Evolutionary conservation across 1,140 invertebrate genomes (phyloP), one percentile per base, ranked within the genome.

Genomic region (Aporrectodea caliginosa): DNA sequence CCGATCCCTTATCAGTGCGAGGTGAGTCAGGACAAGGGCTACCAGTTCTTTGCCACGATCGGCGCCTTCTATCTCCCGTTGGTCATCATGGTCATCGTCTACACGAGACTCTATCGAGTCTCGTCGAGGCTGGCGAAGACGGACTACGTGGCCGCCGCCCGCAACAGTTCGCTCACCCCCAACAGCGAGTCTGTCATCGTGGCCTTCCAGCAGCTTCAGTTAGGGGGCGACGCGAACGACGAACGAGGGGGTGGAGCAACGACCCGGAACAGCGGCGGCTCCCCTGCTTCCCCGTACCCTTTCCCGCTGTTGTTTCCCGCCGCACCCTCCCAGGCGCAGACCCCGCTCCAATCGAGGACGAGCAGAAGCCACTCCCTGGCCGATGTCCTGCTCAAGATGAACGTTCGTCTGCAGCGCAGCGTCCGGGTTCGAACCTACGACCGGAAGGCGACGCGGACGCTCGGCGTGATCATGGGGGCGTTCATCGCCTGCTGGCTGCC

Each of bases 21-120:
- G 82, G 93, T 98, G 73, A 97, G 94, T 83, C 96, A 99, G 90
- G 94, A 97, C 88, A 91, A 98, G 27, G 93, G 93, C 72, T 98
- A 91, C 85, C 91, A 92, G 86, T 88, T 90, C 82, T 87, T 85
- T 84, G 93, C 92, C 83, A 90, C 90, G 27, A 81, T 90, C 22
- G 85, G 89, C 80, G 95, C 96, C 16, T 99, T 99, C 88, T 99
- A 98, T 89, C 92, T 97, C 79, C 96, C 96, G 1, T 90, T 97
- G 16, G 90, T 94, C 71, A 93, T 97, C 14, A 98, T 98, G 84
- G 92, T 98, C 33, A 92, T 95, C 33, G 91, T 98, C 1, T 98
- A 98, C 89, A 96, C 94, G 93, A 94, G 94, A 88, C 98, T 98
- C 72, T 90, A 87, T 86, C 80, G 84, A 71, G 87, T 89, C 1